Evolutionary conservation across 64 coral and sea anemone species (phyloP), one percentile per base, ranked within the genome.

Genomic region (Stylophora pistillata): DNA sequence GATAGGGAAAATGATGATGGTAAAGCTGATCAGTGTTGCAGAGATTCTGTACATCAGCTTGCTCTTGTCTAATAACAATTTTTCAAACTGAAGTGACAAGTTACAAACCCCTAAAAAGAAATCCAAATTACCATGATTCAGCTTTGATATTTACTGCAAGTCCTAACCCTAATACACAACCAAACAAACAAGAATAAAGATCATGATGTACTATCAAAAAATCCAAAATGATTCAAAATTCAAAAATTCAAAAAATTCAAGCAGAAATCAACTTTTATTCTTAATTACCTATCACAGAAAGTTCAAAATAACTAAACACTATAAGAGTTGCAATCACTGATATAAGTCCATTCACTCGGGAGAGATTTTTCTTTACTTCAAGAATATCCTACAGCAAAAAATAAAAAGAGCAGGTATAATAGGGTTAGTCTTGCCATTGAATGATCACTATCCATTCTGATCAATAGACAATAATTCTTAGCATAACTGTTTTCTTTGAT

Each of bases 291-390:
- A 95, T 91, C 15, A 95, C 71, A 53, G 89, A 47, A 56, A 86
- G 37, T 77, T 95, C 89, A 58, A 91, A 85, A n/a, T 81, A 91
- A 15, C 71, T 77, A 74, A 98, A 98, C 6, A 95, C 57, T 30
- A 92, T 60, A 69, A 93, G 53, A 0, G 93, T 92, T 73, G 93
- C 86, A 62, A 95, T 91, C 58, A 90, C 70, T 4, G 96, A 91
- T 33, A 94, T 88, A 11, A 93, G 30, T 56, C 90, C 87, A 91
- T 98, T 95, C 13, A 95, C 76, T 66, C 92, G 62, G 9, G 70
- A 82, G 15, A 95, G 53, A 47, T 92, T 89, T 82, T 98, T 98
- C 88, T 98, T 98, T 28, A 98, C 96, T 87, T 98, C 96, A 78
- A 94, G 89, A 53, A 98, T 61, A 64, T 98, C 93, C 96, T 98